A percentile compares a stretch with the other conserved stretches of the same genome.
Evolutionary conservation across 1,140 invertebrate genomes (phyloP).

Genomic region (Thereuonema tuberculata): DNA sequence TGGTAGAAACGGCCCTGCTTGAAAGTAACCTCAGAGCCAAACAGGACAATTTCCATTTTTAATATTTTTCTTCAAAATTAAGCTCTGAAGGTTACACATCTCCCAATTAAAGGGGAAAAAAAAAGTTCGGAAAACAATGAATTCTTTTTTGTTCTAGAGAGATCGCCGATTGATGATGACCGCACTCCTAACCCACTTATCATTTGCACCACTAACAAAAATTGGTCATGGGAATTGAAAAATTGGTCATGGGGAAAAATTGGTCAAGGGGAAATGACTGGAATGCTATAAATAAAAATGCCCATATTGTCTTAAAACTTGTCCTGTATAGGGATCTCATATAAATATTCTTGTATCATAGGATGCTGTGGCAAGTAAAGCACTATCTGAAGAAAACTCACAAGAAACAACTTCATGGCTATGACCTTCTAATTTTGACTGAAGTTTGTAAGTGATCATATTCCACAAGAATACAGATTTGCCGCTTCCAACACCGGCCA

Average conservation of each 20-base stretch:
- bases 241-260: conserved; percentile 38
- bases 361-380: conserved; percentile 40
- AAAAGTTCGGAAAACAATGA: too few species aligned
- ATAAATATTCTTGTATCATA: conserved; percentile 40
- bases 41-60: too few species aligned
- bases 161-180: too few species aligned
- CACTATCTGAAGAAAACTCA: conserved; percentile 42
- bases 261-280: conserved; percentile 8
- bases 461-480: conserved; percentile 38
- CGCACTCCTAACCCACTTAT: conserved; percentile 35
- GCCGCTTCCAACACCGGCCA: conserved; percentile 35
- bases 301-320: conserved; percentile 27
- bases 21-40: too few species aligned
- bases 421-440: conserved; percentile 35
- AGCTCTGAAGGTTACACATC: too few species aligned
- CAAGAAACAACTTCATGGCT: conserved; percentile 37
- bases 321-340: conserved; percentile 37
- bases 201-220: conserved; percentile 40
- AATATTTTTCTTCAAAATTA: too few species aligned
- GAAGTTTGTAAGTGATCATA: conserved; percentile 26
- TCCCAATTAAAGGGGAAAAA: too few species aligned
- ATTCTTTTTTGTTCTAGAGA: too few species aligned
- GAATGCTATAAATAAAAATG: conserved; percentile 11
- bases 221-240: conserved; percentile 38
- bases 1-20: too few species aligned